Percentiles rank a stretch among this genome's conserved stretches.
Evolutionary conservation across 1,140 invertebrate genomes (phyloP).

Genomic region (Anastrepha ludens): DNA sequence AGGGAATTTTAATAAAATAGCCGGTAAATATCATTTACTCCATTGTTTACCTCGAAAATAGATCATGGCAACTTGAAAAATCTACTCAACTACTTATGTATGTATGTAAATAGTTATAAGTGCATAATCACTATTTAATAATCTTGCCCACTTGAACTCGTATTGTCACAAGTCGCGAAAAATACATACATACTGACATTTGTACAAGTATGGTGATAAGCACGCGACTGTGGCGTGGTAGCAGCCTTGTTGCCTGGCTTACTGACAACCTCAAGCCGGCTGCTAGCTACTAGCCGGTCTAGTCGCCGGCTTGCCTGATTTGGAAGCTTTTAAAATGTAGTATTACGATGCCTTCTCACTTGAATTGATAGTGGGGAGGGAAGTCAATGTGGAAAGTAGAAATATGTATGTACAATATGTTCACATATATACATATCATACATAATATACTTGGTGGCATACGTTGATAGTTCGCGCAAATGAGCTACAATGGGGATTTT

Average conservation of each 20-base stretch:
- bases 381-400: neutral
- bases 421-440: neutral
- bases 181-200: neutral
- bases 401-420: neutral
- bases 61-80: constrained; percentile 2
- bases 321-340: neutral
- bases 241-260: neutral
- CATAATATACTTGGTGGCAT: no score
- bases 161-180: neutral
- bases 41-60: constrained; percentile 14
- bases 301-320: constrained; percentile 24
- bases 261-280: constrained; percentile 10
- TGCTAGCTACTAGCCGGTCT: neutral
- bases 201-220: neutral
- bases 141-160: constrained; percentile 14
- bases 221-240: constrained; percentile 27
- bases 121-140: constrained; percentile 15
- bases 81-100: no score
- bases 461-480: no score
- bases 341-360: constrained; percentile 16
- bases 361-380: constrained; percentile 5
- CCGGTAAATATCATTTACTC: neutral
- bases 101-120: neutral
- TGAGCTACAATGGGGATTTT: no score
- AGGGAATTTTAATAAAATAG: neutral